These are phyloP conservation scores for Diuraphis noxia DNA, from an alignment of 1,140 invertebrate species.

Conservation along the genomic window DNA sequence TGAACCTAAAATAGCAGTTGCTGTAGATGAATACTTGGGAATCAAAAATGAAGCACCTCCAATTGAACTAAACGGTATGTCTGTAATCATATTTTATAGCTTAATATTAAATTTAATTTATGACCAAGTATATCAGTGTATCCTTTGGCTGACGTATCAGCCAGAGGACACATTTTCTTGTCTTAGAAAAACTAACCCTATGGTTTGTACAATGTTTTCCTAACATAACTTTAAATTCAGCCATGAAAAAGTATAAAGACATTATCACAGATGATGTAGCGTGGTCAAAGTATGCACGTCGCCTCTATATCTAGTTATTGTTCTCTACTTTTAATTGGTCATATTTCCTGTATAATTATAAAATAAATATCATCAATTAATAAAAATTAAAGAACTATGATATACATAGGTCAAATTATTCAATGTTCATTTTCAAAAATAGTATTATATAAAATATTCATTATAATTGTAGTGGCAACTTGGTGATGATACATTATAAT, in stretches of 20 bases:
- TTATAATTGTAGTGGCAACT: background rate
- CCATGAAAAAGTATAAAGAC: background rate
- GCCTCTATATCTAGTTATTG: background rate
- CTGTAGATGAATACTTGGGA: constrained; percentile 35
- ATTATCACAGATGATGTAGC: background rate
- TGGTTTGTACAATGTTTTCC: no score
- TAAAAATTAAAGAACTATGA: background rate
- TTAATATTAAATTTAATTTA: background rate
- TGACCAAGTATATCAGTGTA: background rate
- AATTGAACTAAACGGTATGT: constrained; percentile 36
- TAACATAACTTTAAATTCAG: background rate
- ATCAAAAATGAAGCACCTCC: constrained; percentile 8
- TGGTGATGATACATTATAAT: background rate
- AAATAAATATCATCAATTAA: background rate
- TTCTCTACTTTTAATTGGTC: background rate
- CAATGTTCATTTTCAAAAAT: background rate
- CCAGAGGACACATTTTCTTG: background rate
- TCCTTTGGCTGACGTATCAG: background rate
- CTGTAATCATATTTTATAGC: background rate
- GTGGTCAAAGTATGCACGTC: background rate
- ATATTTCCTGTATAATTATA: background rate
- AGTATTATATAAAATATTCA: background rate
- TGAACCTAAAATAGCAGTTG: constrained; percentile 34
- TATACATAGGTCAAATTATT: background rate
- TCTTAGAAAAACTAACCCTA: no score